Evolutionary conservation across 2,888 invertebrate genomes (phyloP).

Genomic region (Caenorhabditis imperialis): DNA sequence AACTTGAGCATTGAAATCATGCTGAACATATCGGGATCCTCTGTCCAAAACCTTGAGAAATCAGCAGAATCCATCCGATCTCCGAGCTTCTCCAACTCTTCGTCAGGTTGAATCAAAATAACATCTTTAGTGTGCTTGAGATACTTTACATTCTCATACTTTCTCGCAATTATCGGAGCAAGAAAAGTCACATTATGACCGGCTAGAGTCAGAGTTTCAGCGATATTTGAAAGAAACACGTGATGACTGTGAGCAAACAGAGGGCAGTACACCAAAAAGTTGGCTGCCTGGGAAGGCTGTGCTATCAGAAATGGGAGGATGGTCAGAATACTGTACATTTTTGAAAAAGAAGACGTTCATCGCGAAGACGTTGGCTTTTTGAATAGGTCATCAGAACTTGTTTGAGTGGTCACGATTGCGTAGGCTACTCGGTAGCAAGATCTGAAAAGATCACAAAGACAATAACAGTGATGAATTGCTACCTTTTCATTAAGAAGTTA

Average conservation of each 20-base stretch:
- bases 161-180: conserved; percentile 27
- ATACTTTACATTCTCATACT: conserved; percentile 35
- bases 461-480: too few relatives aligned
- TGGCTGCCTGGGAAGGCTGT: neutral
- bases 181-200: conserved; percentile 45
- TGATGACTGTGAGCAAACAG: conserved; percentile 46
- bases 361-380: too few relatives aligned
- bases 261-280: conserved; percentile 16
- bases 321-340: too few relatives aligned
- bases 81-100: conserved; percentile 34
- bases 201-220: conserved; percentile 27
- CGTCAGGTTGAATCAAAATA: conserved; percentile 19
- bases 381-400: too few relatives aligned
- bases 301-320: too few relatives aligned
- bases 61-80: conserved; percentile 8
- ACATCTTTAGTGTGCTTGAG: conserved; percentile 28
- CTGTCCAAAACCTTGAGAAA: conserved; percentile 22
- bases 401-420: too few relatives aligned
- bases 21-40: conserved; percentile 12
- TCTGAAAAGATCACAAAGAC: too few relatives aligned
- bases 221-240: conserved; percentile 31
- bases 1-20: conserved; percentile 19
- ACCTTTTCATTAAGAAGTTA: too few relatives aligned
- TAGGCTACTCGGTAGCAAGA: too few relatives aligned
- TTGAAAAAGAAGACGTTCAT: too few relatives aligned